phyloP scores from a whole-genome alignment of 2,113 vertebrate genomes.

The Chionis minor region DNA sequence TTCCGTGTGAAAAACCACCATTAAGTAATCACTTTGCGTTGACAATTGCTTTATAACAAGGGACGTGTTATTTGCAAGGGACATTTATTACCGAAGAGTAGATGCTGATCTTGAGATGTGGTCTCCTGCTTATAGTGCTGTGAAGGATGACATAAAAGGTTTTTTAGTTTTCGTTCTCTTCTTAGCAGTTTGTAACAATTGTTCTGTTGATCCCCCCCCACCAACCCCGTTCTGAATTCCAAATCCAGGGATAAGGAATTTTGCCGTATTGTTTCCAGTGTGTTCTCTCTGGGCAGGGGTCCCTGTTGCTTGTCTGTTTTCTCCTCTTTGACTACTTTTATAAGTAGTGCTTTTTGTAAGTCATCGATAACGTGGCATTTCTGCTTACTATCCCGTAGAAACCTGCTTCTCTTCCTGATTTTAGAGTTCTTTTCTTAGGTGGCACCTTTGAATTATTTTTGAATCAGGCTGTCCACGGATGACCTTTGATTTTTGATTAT shows the following conservation, averaged over 20 bases:
- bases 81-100: background rate
- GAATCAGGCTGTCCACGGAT: background rate
- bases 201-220: background rate
- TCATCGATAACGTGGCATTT: background rate
- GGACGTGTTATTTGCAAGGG: fast-evolving
- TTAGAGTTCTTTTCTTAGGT: background rate
- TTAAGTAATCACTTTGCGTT: background rate
- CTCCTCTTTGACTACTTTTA: background rate
- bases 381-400: background rate
- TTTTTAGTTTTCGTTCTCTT: background rate
- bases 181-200: background rate
- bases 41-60: background rate
- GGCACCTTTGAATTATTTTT: background rate
- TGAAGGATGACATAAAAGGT: background rate
- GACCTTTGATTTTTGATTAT: background rate
- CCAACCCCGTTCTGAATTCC: background rate
- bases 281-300: background rate
- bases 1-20: background rate
- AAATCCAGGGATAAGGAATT: background rate
- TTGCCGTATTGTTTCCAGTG: background rate
- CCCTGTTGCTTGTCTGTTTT: background rate
- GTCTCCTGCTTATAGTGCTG: background rate
- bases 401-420: background rate
- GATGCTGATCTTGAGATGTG: background rate
- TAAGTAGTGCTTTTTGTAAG: background rate